A percentile compares a stretch with the other conserved stretches of the same genome.
phyloP scores from a whole-genome alignment of 1,140 invertebrate genomes.

The Zaprionus ghesquierei region DNA sequence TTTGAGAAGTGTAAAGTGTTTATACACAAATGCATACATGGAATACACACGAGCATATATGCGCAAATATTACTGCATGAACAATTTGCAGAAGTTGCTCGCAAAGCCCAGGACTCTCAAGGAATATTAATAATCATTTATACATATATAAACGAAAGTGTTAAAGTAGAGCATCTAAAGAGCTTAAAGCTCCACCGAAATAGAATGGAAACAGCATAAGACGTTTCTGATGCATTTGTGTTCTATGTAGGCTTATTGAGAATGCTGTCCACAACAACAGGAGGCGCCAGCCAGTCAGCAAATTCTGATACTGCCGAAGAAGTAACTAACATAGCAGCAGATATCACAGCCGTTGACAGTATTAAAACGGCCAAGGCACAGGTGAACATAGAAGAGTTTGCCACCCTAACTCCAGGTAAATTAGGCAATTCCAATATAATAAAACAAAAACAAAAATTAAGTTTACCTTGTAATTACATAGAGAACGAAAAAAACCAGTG shows the following conservation, averaged over 20 bases:
- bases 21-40: conserved; percentile 19
- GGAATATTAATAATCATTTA: background rate
- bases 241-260: conserved; percentile 32
- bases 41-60: background rate
- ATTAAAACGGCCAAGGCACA: conserved; percentile 29
- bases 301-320: conserved; percentile 32
- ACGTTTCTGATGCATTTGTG: background rate
- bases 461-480: background rate
- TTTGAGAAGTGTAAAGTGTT: conserved; percentile 22
- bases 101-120: background rate
- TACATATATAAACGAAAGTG: background rate
- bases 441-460: background rate
- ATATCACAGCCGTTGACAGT: background rate
- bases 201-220: background rate
- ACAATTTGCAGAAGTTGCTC: background rate
- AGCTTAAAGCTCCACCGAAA: background rate
- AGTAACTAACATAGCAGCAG: background rate
- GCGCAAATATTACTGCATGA: background rate
- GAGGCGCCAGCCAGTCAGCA: conserved; percentile 41
- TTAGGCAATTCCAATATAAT: background rate
- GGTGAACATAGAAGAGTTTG: conserved; percentile 49
- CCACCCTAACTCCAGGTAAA: conserved; percentile 51
- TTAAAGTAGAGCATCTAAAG: background rate
- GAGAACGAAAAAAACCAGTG: conserved; percentile 22
- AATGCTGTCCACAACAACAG: conserved; percentile 60